phyloP scores from a whole-genome alignment of 1,140 invertebrate genomes.

The Papilio dardanus region DNA sequence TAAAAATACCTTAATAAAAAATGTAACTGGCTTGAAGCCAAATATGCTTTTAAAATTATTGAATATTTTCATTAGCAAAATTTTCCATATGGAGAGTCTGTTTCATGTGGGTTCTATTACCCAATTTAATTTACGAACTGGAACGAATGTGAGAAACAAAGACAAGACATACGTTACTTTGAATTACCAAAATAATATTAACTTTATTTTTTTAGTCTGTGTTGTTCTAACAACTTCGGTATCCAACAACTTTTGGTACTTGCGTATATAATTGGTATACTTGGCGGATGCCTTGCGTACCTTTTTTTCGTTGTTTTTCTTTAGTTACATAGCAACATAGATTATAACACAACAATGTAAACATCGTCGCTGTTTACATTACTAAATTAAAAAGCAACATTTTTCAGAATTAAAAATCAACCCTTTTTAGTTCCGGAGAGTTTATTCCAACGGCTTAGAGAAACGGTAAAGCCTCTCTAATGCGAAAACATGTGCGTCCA shows the following conservation, averaged over 20 bases:
- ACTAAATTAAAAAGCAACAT: not conserved
- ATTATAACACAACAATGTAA: not conserved
- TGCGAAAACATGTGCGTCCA: not conserved
- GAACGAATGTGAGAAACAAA: not conserved
- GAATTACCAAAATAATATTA: not conserved
- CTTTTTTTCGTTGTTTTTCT: too few species aligned
- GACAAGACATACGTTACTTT: not conserved
- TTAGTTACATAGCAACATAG: too few species aligned
- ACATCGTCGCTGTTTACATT: not conserved
- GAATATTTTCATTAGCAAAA: constrained; percentile 10
- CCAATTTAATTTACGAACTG: constrained; percentile 5
- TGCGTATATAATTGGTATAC: too few species aligned
- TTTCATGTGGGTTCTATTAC: not conserved
- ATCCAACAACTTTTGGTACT: too few species aligned
- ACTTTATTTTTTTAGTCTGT: too few species aligned
- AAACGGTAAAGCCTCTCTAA: not conserved
- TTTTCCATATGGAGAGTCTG: constrained; percentile 5
- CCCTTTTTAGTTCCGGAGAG: not conserved
- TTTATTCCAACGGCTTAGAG: not conserved
- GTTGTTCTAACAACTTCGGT: too few species aligned
- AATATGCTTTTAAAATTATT: constrained; percentile 21
- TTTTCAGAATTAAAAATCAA: not conserved
- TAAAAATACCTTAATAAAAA: not conserved
- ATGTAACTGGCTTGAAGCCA: constrained; percentile 8
- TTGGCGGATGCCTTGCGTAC: too few species aligned